These are phyloP conservation scores for Brachionichthys hirsutus DNA, from an alignment of 2,113 vertebrate species.

Conservation along the genomic window DNA sequence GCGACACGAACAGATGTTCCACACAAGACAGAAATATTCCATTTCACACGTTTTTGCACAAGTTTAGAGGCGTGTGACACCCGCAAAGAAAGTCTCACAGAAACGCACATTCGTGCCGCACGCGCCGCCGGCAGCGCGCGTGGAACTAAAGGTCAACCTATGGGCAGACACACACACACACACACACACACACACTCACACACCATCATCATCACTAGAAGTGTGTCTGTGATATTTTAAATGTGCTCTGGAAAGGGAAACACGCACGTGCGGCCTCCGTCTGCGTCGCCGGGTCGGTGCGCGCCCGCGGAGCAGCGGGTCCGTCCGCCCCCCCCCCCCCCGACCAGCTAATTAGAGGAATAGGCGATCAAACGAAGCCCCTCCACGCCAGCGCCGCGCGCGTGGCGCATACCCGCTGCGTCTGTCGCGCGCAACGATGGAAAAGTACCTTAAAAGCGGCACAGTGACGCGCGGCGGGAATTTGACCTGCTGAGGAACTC, in stretches of 20 bases:
- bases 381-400: too few species aligned
- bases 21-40: slow-evolving; percentile 44
- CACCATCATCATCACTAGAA: not conserved
- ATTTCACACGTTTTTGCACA: slow-evolving; percentile 39
- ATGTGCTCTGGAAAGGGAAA: not conserved
- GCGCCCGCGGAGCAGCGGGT: slow-evolving; percentile 8
- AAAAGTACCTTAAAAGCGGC: too few species aligned
- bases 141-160: slow-evolving; percentile 42
- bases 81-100: too few species aligned
- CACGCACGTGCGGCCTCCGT: not conserved
- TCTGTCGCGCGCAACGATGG: too few species aligned
- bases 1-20: slow-evolving; percentile 49
- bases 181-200: too few species aligned
- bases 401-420: not conserved
- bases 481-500: slow-evolving; percentile 7
- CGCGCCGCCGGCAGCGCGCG: not conserved
- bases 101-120: too few species aligned
- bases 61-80: slow-evolving; percentile 15
- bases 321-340: slow-evolving; percentile 38
- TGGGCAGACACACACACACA: too few species aligned
- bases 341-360: slow-evolving; percentile 50
- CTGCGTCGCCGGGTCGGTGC: slow-evolving; percentile 23
- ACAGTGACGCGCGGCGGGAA: not conserved
- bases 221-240: not conserved
- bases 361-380: slow-evolving; percentile 54